Percentiles rank a stretch among this genome's conserved stretches.
Conservation (phyloP, 2,113 vertebrate species). For the Notiomystis cincta region DNA sequence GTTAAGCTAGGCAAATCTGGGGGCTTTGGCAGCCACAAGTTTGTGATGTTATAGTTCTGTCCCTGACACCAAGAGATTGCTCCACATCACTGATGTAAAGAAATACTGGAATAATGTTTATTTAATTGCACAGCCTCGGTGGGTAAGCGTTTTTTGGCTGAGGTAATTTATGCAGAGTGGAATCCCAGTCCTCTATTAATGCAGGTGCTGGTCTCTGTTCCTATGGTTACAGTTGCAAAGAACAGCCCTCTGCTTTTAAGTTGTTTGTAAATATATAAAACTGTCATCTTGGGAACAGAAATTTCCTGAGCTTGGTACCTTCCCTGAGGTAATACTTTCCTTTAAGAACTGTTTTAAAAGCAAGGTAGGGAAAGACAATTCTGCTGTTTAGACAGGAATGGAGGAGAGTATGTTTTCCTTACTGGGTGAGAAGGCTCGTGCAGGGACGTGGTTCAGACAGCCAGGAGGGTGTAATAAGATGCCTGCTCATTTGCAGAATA, state of each 20-base stretch:
- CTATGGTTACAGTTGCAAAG: conserved; percentile 18
- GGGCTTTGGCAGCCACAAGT: background rate
- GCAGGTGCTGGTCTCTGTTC: conserved; percentile 1
- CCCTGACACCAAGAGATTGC: background rate
- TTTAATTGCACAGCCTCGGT: background rate
- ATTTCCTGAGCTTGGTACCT: background rate
- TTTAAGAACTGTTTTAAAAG: conserved; percentile 9
- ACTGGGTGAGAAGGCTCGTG: background rate
- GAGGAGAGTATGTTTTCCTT: background rate
- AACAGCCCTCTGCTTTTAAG: background rate
- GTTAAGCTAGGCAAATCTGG: background rate
- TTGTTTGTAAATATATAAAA: conserved; percentile 18
- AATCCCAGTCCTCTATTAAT: conserved; percentile 5
- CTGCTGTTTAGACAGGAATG: background rate
- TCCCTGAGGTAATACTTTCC: background rate
- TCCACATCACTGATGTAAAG: background rate
- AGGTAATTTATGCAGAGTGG: background rate
- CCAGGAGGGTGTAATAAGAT: background rate
- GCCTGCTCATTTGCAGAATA: background rate
- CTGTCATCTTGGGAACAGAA: background rate
- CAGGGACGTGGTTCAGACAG: background rate
- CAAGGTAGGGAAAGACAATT: background rate
- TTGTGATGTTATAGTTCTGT: background rate
- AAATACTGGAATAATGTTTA: background rate
- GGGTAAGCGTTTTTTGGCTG: background rate